Conservation (phyloP, 2,888 invertebrate genomes). For the Erynnis tages region DNA sequence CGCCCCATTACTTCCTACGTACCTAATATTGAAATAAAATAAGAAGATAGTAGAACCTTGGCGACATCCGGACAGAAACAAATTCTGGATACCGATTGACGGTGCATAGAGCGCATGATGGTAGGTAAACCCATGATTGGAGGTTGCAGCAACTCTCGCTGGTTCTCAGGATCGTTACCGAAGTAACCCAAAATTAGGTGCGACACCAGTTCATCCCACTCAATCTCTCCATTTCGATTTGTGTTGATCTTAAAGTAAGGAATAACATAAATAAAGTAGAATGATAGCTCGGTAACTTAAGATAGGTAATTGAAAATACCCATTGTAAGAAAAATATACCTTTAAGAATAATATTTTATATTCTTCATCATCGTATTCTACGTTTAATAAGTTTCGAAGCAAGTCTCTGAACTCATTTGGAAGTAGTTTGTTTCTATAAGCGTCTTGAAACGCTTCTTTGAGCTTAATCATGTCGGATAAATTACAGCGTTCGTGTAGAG, state of each 20-base stretch:
- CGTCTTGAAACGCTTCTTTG: conserved; percentile 66
- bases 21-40: no score
- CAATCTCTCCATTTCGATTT: conserved; percentile 77
- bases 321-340: conserved; percentile 60
- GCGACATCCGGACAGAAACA: conserved; percentile 83
- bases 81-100: conserved; percentile 85
- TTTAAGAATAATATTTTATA: conserved; percentile 84
- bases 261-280: background rate
- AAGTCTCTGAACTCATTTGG: conserved; percentile 64
- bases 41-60: conserved; percentile 51
- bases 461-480: conserved; percentile 63
- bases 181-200: conserved; percentile 88
- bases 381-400: conserved; percentile 62
- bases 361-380: conserved; percentile 80
- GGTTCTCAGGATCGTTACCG: conserved; percentile 83
- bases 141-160: conserved; percentile 82
- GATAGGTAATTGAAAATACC: no score
- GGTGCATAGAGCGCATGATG: conserved; percentile 84
- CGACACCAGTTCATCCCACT: conserved; percentile 90
- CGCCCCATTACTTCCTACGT: no score
- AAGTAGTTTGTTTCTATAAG: conserved; percentile 62
- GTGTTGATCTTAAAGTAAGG: conserved; percentile 75
- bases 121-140: conserved; percentile 83
- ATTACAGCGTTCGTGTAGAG: conserved; percentile 40
- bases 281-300: background rate